phyloP scores from a whole-genome alignment of 2,797 vertebrate genomes.

The Serranus cabrilla region DNA sequence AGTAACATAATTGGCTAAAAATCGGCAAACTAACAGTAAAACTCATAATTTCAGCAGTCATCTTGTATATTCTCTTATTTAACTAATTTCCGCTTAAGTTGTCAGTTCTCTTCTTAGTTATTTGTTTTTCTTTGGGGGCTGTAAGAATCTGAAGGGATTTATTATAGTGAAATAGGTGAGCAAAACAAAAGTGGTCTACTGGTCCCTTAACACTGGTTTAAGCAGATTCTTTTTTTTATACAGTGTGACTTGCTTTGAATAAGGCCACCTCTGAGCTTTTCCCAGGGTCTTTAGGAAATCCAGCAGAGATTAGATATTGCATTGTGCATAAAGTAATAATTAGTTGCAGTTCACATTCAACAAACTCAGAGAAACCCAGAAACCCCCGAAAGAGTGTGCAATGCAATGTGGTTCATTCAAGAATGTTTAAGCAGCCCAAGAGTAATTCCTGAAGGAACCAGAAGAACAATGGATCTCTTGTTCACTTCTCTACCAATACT shows the following conservation, averaged over 20 bases:
- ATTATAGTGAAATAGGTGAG: conserved; percentile 51
- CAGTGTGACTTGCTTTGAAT: conserved; percentile 67
- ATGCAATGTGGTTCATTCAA: conserved; percentile 74
- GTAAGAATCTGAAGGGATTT: conserved; percentile 43
- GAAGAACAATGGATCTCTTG: conserved; percentile 83
- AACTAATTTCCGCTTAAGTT: not conserved
- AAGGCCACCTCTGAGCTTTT: conserved; percentile 56
- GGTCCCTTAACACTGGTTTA: conserved; percentile 30
- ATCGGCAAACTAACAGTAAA: conserved; percentile 3
- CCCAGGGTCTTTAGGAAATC: conserved; percentile 57
- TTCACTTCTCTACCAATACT: conserved; percentile 71
- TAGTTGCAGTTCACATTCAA: conserved; percentile 53
- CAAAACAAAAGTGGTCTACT: conserved; percentile 60
- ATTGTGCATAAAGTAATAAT: conserved; percentile 62
- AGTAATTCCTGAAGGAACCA: conserved; percentile 80
- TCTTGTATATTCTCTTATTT: not conserved
- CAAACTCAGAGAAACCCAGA: conserved; percentile 50
- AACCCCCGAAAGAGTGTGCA: conserved; percentile 50
- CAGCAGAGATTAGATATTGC: conserved; percentile 70
- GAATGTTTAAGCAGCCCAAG: conserved; percentile 83
- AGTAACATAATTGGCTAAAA: conserved; percentile 27
- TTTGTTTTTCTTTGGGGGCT: conserved; percentile 1
- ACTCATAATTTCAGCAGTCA: not conserved
- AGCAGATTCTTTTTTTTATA: conserved; percentile 41
- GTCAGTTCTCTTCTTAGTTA: not conserved